Conservation (phyloP, 2,797 vertebrate species). For the Hapalemur alaotrensis region DNA sequence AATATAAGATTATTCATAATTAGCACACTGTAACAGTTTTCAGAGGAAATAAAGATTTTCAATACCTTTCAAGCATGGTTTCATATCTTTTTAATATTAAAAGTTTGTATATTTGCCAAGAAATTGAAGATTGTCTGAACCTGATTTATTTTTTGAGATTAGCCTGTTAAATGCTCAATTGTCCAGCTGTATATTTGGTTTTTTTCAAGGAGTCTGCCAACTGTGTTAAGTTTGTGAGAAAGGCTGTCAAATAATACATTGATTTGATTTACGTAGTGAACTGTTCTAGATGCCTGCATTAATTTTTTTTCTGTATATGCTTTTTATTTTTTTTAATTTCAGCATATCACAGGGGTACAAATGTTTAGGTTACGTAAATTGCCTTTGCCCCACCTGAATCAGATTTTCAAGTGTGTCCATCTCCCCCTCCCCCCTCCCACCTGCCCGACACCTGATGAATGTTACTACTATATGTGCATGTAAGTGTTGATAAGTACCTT, state of each 20-base stretch:
- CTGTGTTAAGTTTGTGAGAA: neutral
- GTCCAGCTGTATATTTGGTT: neutral
- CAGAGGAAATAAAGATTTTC: conserved; percentile 58
- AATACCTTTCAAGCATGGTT: neutral
- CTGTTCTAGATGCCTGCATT: neutral
- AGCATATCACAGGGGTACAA: no score
- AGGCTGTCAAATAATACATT: neutral
- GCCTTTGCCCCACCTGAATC: no score
- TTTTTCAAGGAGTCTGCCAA: neutral
- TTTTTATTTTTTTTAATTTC: no score
- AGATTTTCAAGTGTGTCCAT: no score
- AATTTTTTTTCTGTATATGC: neutral
- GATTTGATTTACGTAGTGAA: neutral
- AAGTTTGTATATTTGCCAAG: conserved; percentile 52
- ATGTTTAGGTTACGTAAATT: no score
- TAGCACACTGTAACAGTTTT: conserved; percentile 62
- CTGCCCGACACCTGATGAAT: no score
- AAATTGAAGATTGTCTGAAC: conserved; percentile 56
- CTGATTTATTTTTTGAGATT: neutral
- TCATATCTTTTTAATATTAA: conserved; percentile 57
- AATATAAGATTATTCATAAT: conserved; percentile 62
- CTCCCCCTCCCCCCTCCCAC: no score
- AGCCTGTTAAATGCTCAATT: conserved; percentile 27
- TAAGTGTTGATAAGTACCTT: neutral
- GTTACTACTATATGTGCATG: no score